phyloP scores from a whole-genome alignment of 2,888 invertebrate genomes.

The Volucella inanis region DNA sequence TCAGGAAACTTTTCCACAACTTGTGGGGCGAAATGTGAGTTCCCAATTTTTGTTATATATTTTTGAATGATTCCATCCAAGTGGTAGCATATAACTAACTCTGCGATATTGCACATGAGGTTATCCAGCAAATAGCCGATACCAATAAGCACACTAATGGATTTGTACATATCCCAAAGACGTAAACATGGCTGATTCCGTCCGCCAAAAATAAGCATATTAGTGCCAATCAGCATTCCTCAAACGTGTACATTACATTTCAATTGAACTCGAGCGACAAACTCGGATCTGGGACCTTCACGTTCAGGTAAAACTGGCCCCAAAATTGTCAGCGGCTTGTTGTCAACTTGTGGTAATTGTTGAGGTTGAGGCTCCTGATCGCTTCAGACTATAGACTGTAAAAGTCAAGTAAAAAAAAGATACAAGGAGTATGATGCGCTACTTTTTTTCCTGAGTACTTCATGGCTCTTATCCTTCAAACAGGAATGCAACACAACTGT shows the following conservation, averaged over 20 bases:
- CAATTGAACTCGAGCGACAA: conserved; percentile 90
- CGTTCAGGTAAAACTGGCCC: conserved; percentile 88
- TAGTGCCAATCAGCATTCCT: conserved; percentile 97
- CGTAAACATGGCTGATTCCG: conserved; percentile 94
- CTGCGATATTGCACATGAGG: conserved; percentile 98
- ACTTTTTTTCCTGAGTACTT: too few relatives aligned
- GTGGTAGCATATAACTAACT: conserved; percentile 98
- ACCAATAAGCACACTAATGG: conserved; percentile 96
- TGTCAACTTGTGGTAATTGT: conserved; percentile 31
- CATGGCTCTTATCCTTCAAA: too few relatives aligned
- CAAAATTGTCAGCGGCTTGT: conserved; percentile 79
- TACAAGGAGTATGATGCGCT: too few relatives aligned
- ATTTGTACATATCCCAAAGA: conserved; percentile 93
- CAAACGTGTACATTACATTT: conserved; percentile 97
- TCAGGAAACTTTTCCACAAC: too few relatives aligned
- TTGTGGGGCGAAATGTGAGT: conserved; percentile 93
- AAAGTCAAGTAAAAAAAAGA: too few relatives aligned
- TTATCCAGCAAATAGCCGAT: conserved; percentile 98
- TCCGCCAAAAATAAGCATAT: conserved; percentile 97
- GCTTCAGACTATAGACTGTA: conserved; percentile 87
- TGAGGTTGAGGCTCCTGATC: conserved; percentile 76
- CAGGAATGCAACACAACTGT: conserved; percentile 88
- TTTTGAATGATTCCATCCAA: conserved; percentile 94
- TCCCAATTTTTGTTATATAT: conserved; percentile 95
- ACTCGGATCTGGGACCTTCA: conserved; percentile 88